Percentiles rank a stretch among this genome's conserved stretches.
phyloP scores from a whole-genome alignment of 2,113 vertebrate genomes.

The Gopherus flavomarginatus region DNA sequence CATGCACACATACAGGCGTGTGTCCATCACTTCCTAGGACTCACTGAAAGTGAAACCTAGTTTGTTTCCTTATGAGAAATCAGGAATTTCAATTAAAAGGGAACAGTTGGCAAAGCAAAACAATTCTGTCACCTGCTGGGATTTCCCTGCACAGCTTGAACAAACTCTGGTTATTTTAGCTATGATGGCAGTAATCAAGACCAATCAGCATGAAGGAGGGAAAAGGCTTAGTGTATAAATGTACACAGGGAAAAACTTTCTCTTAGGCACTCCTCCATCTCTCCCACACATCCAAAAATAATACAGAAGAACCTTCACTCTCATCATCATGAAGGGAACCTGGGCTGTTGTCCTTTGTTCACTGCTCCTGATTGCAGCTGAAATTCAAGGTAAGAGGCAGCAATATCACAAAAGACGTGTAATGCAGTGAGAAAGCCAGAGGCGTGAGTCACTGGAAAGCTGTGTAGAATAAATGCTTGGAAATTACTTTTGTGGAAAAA shows the following conservation, averaged over 20 bases:
- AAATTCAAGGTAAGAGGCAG: not conserved
- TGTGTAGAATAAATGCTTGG: not conserved
- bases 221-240: not conserved
- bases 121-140: not conserved
- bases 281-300: not conserved
- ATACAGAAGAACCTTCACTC: not conserved
- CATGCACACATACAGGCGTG: accelerated
- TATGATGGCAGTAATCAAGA: accelerated
- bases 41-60: not conserved
- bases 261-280: not conserved
- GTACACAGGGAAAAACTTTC: not conserved
- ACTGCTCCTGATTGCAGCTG: not conserved
- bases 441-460: too few species aligned
- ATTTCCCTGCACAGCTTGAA: not conserved
- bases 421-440: accelerated
- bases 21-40: not conserved
- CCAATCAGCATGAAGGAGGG: not conserved
- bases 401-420: accelerated
- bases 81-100: not conserved
- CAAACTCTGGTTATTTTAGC: not conserved
- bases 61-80: not conserved
- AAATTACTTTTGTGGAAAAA: not conserved
- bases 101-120: not conserved
- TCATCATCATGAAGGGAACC: not conserved
- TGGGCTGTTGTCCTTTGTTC: not conserved